These are phyloP conservation scores for Platyscapa corneri DNA, from an alignment of 1,140 invertebrate genomes.

Conservation along the genomic window DNA sequence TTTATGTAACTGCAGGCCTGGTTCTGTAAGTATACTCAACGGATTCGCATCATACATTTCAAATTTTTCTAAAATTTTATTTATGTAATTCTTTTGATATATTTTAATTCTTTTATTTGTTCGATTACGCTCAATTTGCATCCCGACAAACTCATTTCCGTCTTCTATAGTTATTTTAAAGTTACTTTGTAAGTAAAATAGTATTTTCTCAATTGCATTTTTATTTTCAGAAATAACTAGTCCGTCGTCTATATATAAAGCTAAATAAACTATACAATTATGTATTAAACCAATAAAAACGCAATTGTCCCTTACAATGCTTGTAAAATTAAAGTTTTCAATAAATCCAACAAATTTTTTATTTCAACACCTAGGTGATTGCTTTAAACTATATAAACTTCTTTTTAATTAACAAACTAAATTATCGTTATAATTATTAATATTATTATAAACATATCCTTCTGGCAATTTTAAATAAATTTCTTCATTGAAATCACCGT, in stretches of 20 bases:
- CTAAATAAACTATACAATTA: slow-evolving; percentile 54
- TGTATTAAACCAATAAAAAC: slow-evolving; percentile 54
- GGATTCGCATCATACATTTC: slow-evolving; percentile 17
- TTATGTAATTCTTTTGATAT: not conserved
- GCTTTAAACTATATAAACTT: slow-evolving; percentile 53
- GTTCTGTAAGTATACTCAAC: slow-evolving; percentile 10
- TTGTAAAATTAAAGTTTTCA: slow-evolving; percentile 54
- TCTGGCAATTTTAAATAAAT: slow-evolving; percentile 63
- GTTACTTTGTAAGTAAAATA: slow-evolving; percentile 52
- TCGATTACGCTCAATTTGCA: slow-evolving; percentile 59
- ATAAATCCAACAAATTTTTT: slow-evolving; percentile 59
- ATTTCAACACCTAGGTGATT: slow-evolving; percentile 55
- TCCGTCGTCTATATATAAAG: slow-evolving; percentile 60
- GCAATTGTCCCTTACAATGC: slow-evolving; percentile 58
- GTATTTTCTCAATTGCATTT: slow-evolving; percentile 43
- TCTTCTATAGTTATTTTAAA: slow-evolving; percentile 49
- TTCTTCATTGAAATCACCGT: slow-evolving; percentile 57
- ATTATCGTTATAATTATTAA: not conserved
- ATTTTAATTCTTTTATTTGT: slow-evolving; percentile 34
- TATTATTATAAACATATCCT: slow-evolving; percentile 44
- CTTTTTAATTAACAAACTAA: not conserved
- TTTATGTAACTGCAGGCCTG: slow-evolving; percentile 12
- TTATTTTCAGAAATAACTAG: slow-evolving; percentile 51
- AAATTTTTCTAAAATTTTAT: slow-evolving; percentile 15
- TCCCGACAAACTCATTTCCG: slow-evolving; percentile 42